Conservation (phyloP, 2,888 invertebrate genomes). For the Capitulum mitella region DNA sequence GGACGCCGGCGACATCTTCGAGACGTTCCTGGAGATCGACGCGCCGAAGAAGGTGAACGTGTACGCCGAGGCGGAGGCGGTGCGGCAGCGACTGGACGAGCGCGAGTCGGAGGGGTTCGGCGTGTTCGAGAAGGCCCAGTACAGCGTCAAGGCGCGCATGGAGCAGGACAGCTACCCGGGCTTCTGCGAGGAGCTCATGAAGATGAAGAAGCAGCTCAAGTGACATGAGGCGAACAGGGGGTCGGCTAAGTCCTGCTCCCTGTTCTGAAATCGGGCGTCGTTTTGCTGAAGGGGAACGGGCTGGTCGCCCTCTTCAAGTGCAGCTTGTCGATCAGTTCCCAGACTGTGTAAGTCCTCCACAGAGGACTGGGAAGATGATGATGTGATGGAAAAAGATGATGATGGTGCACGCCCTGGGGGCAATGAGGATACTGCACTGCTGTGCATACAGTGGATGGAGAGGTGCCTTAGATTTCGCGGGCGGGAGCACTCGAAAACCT, state of each 20-base stretch:
- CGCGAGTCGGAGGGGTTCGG: neutral
- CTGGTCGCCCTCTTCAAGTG: too few relatives aligned
- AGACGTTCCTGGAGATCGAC: neutral
- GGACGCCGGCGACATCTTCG: neutral
- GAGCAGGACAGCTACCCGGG: slow-evolving; percentile 3
- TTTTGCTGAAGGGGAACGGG: too few relatives aligned
- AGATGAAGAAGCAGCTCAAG: neutral
- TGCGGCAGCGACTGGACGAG: neutral
- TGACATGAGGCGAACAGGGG: slow-evolving; percentile 11
- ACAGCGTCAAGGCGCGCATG: neutral
- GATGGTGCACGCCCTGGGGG: too few relatives aligned
- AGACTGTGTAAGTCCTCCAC: too few relatives aligned
- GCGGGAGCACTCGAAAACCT: too few relatives aligned
- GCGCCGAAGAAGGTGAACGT: slow-evolving; percentile 14
- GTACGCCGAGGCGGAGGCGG: neutral
- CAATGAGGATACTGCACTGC: too few relatives aligned
- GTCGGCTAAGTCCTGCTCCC: neutral
- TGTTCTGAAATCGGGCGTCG: too few relatives aligned
- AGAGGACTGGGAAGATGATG: too few relatives aligned
- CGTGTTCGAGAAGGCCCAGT: slow-evolving; percentile 14
- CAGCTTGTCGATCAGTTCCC: too few relatives aligned
- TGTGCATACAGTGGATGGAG: too few relatives aligned
- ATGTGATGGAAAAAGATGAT: too few relatives aligned
- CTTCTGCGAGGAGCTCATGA: slow-evolving; percentile 13
- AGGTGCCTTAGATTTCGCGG: too few relatives aligned